Evolutionary conservation across 1,140 invertebrate genomes (phyloP), one percentile per base, ranked within the genome.

Genomic region (Orchesella cincta): DNA sequence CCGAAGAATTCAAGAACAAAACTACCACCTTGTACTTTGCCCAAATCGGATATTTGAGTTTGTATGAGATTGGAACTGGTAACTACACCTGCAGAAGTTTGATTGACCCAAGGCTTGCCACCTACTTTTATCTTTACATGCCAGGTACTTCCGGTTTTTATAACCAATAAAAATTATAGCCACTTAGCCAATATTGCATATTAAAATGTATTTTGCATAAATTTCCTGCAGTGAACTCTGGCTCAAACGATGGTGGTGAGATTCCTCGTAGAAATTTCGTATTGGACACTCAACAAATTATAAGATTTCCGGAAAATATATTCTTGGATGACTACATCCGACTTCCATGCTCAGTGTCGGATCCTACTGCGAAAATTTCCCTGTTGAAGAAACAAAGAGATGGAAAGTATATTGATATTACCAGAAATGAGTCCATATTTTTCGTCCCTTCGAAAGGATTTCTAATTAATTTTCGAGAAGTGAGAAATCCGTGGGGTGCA

Each of bases 21-120:
- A 74, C 71, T 16, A 46, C 72, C 20, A 67, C 71, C 20, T 35
- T 77, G 1, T 77, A 67, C 29, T 74, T 77, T 74, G 72, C 76
- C 0, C 76, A 77, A 73, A 77, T 77, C 51, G 35, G 76, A 64
- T 54, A 74, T 33, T 28, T 77, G 5, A 62, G 64, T 29, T n/a
- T 77, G 14, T 77, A 23, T 67, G 76, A 77, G 74, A 28, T 77
- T 1, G 73, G 73, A 36, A 74, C 76, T 5, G 76, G 76, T 39
- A 77, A 77, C 51, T 77, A 77, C 33, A 64, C 76, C 1, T 77
- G 76, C 34, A 57, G 72, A 51, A 46, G 72, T n/a, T 16, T 77
- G 12, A 29, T 57, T 36, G 36, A 77, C 33, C 76, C 52, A 0
- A 73, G 54, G 1, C 35, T 74, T n/a, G 36, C 51, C 33, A 64